Evolutionary conservation across 2,888 invertebrate genomes (phyloP), one percentile per base, ranked within the genome.

Genomic region (Nemoura dubitans): DNA sequence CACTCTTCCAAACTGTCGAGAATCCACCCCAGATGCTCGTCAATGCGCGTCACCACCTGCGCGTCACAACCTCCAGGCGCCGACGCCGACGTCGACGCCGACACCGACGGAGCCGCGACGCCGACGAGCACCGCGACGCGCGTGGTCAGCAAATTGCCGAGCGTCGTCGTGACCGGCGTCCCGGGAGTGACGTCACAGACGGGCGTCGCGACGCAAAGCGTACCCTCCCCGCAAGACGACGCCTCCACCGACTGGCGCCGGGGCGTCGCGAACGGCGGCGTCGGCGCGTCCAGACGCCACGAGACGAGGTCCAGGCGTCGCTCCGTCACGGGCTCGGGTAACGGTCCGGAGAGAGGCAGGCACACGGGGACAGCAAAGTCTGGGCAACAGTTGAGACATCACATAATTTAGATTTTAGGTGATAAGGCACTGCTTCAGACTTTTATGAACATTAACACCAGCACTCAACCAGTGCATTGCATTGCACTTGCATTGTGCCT

Each of bases 1-100:
- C 81, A 81, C 5, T 81, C 81, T 1, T 81, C 81, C 81, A 81
- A 28, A 21, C 28, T 81, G 30, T 81, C 81, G 14, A 81, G 30
- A 6, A 81, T 81, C 81, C 81, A 81, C 30, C 30, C 29, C 0
- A 81, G n/a, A n/a, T 81, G 28, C n/a, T 27, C n/a, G 26, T 81
- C 81, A 5, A 81, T 29, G 3, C 30, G 5, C 29, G 81, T 81
- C 6, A 28, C 5, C 14, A 28, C 30, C 29, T 3, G 16, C 21
- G 59, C 59, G 21, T 7, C 21, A 21, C 59, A 59, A 16, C 21
- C 16, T 29, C 80, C 25, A 5, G 25, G 5, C 28, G n/a, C n/a
- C n/a, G n/a, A n/a, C n/a, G n/a, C 29, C 29, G 28, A 81, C 30
- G 81, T 0, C 81, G 10, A 81, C 81, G 30, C 30, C 30, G 28